These are phyloP conservation scores for Crypturellus tataupa DNA, from an alignment of 2,797 vertebrate species.

Conservation along the genomic window DNA sequence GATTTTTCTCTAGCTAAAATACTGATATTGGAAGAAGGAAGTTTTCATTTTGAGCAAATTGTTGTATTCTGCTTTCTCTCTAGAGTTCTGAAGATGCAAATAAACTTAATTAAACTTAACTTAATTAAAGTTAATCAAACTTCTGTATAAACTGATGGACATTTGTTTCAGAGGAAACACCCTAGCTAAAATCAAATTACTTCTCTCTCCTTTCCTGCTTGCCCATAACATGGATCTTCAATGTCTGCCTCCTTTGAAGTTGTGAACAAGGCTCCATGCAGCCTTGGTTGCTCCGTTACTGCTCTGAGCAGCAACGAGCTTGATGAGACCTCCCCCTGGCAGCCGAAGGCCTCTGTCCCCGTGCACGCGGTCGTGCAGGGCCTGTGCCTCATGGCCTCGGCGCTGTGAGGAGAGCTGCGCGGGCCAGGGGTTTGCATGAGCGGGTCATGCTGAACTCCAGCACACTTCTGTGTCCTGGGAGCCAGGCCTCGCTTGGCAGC, in stretches of 20 bases:
- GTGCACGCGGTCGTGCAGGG: accelerated
- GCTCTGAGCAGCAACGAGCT: not conserved
- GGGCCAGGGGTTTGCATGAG: not conserved
- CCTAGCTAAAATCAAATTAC: not conserved
- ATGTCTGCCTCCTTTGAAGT: not conserved
- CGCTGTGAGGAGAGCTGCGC: accelerated
- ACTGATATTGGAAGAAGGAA: not conserved
- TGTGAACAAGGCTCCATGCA: not conserved
- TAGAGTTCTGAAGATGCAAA: not conserved
- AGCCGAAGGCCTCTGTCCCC: not conserved
- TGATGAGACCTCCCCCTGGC: not conserved
- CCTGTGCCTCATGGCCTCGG: too few species aligned
- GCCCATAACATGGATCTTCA: not conserved
- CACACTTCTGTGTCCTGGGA: not conserved
- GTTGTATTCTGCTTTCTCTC: not conserved
- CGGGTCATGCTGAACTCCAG: not conserved
- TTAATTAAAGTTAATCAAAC: not conserved
- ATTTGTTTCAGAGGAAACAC: not conserved
- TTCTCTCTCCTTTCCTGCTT: not conserved
- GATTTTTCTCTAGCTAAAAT: not conserved
- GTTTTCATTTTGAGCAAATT: not conserved
- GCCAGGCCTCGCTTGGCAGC: not conserved
- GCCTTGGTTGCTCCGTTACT: not conserved
- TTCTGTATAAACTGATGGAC: accelerated
- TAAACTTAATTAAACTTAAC: not conserved